Base-by-base conservation (phyloP, 2,888 invertebrate genomes). In the Crioceris asparagi region DNA sequence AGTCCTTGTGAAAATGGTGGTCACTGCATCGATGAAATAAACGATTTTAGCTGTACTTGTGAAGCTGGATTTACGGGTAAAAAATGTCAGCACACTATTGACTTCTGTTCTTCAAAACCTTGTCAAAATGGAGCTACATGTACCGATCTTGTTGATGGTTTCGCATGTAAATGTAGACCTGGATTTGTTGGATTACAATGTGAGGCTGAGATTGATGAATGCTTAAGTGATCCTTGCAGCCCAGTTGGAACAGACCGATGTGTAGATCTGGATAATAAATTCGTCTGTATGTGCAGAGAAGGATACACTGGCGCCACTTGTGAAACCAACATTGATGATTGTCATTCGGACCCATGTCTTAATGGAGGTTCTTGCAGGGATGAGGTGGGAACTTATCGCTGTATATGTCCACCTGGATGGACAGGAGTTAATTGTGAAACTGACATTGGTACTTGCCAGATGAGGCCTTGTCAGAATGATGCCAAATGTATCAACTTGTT, bases 51-150 rank as follows among this genome's bases (percentile, higher is more conserved):
- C 19, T 96, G 94, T 57, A 81, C 78, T 35, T 96, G 94, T 59
- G 90, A 92, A 59, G 77, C 87, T n/a, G 94, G 93, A 1, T 94
- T 81, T 57, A 91, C 92, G 2, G 94, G 94, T 29, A 87, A 88
- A 59, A 77, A 79, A 51, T 94, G 93, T 59, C 93, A 94, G 58
- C 92, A 93, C 56, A 37, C 44, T 16, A 44, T 47, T 40, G 93
- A 96, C 57, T 90, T 92, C 53, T 96, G 96, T 55, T 77, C 82
- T 15, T 82, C 84, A 1, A 71, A 79, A 44, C 92, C 94, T 1
- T 96, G 96, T 61, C 85, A 90, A 55, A 92, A 94, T 57, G 88
- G 91, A 16, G 93, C 86, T 2, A 79, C 81, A 1, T 94, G 94
- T 56, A 61, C 80, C 1, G 90, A 94, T 57, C 81, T 85, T 56